These are phyloP conservation scores for Pomacea maculata DNA, from an alignment of 1,140 invertebrate species.

Conservation along the genomic window DNA sequence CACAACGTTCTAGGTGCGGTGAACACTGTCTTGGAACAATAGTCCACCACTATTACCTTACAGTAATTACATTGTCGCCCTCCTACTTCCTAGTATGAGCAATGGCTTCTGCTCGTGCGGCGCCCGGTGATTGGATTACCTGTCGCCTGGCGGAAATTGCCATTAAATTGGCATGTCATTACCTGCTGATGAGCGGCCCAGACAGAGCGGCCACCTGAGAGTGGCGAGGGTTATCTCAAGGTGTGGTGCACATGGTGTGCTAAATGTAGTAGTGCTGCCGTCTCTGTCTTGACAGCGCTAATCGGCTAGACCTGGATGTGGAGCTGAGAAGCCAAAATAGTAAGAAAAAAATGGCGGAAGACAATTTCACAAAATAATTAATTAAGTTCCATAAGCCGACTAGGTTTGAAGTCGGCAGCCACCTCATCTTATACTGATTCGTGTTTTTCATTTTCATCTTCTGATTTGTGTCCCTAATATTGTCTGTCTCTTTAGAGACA, in stretches of 20 bases:
- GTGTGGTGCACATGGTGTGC: neutral
- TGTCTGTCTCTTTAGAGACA: no score
- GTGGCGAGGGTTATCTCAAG: neutral
- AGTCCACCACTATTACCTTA: neutral
- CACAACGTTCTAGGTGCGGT: neutral
- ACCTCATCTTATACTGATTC: no score
- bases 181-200: neutral
- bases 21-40: neutral
- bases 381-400: no score
- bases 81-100: neutral
- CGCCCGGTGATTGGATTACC: neutral
- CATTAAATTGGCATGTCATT: conserved; percentile 2
- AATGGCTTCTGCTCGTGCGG: neutral
- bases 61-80: neutral
- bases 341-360: neutral
- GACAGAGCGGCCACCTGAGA: neutral
- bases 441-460: no score
- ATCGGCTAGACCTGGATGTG: neutral
- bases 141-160: conserved; percentile 3
- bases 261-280: no score
- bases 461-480: no score
- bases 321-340: neutral
- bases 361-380: no score
- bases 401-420: no score
- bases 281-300: neutral